Percentiles rank a stretch among this genome's conserved stretches.
Evolutionary conservation across 2,113 vertebrate species (phyloP).

Genomic region (Lepidiolamprologus cunningtoni): DNA sequence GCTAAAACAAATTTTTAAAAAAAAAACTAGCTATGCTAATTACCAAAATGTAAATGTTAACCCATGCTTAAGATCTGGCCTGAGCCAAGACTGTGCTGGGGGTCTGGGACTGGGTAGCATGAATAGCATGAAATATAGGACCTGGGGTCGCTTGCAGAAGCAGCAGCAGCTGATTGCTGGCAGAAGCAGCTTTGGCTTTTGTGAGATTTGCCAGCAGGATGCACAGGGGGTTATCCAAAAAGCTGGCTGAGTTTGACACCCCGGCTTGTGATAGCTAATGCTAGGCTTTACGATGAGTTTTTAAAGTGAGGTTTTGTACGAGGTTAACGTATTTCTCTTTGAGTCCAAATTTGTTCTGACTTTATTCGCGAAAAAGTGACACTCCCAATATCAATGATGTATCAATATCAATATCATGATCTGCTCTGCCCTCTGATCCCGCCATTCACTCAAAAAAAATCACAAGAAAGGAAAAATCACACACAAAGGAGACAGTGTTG

Average conservation of each 20-base stretch:
- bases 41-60: neutral
- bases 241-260: neutral
- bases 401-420: neutral
- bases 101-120: neutral
- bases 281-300: neutral
- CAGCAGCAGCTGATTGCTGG: neutral
- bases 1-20: neutral
- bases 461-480: neutral
- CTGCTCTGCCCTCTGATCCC: neutral
- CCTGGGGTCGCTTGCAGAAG: neutral
- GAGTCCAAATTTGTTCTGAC: neutral
- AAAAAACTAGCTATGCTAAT: neutral
- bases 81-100: neutral
- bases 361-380: rapidly evolving
- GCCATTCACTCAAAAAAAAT: neutral
- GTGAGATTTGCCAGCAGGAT: neutral
- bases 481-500: neutral
- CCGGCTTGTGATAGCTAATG: neutral
- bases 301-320: neutral
- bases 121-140: neutral
- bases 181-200: neutral
- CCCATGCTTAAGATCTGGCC: neutral
- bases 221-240: neutral
- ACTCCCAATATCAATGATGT: neutral
- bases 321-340: neutral